These are phyloP conservation scores for Cephus cinctus DNA, from an alignment of 1,140 invertebrate species.

Conservation along the genomic window DNA sequence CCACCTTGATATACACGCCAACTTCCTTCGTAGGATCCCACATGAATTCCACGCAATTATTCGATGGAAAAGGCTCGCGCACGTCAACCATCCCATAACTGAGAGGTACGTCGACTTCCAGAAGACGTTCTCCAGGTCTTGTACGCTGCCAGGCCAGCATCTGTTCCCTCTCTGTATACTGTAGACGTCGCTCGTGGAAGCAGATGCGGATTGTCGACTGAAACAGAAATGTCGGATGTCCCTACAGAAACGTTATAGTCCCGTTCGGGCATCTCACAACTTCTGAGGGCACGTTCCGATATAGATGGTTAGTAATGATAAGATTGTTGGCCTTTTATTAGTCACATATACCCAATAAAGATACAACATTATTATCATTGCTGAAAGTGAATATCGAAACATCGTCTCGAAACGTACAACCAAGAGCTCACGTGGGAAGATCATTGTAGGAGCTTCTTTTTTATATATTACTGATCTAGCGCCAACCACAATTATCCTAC, in stretches of 20 bases:
- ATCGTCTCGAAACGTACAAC: too few relatives aligned
- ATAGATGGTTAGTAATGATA: too few relatives aligned
- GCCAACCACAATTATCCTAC: too few relatives aligned
- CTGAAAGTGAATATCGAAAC: too few relatives aligned
- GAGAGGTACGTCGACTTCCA: slow-evolving; percentile 91
- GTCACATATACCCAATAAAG: too few relatives aligned
- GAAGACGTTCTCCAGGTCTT: slow-evolving; percentile 84
- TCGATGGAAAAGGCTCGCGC: slow-evolving; percentile 66
- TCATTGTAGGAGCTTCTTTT: too few relatives aligned
- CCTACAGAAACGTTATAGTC: slow-evolving; percentile 36
- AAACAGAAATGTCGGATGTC: slow-evolving; percentile 45
- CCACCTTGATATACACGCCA: slow-evolving; percentile 87
- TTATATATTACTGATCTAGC: too few relatives aligned
- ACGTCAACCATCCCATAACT: slow-evolving; percentile 90
- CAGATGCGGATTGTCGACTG: slow-evolving; percentile 88
- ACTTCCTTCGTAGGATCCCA: slow-evolving; percentile 98
- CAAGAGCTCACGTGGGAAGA: too few relatives aligned
- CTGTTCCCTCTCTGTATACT: slow-evolving; percentile 94
- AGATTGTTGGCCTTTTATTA: too few relatives aligned
- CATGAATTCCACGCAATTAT: slow-evolving; percentile 83
- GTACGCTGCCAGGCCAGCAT: slow-evolving; percentile 86
- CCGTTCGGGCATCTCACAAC: slow-evolving; percentile 36
- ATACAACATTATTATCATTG: too few relatives aligned
- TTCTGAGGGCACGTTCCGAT: too few relatives aligned
- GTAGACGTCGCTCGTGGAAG: slow-evolving; percentile 93